phyloP scores from a whole-genome alignment of 2,888 invertebrate species.

The Meiosimyza decipiens region DNA sequence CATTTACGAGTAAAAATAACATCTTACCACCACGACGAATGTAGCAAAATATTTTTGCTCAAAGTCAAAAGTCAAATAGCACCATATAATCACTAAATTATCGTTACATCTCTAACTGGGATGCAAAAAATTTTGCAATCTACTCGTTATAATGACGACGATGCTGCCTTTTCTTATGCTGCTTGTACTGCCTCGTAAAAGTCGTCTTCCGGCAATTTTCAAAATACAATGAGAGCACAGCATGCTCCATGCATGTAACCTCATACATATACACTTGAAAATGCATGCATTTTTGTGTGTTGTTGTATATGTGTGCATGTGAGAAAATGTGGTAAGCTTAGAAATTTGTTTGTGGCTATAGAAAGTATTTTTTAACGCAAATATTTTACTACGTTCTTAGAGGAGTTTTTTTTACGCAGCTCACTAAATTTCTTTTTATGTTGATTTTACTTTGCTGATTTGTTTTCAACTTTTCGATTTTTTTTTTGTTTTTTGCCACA shows the following conservation, averaged over 20 bases:
- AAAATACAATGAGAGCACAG: background rate
- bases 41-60: too few species aligned
- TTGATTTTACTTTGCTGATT: too few species aligned
- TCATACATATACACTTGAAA: too few species aligned
- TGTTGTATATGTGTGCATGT: background rate
- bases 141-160: background rate
- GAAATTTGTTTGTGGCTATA: constrained; percentile 27
- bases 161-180: background rate
- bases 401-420: background rate
- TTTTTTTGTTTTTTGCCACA: background rate
- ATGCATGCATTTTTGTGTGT: too few species aligned
- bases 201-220: background rate
- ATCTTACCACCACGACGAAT: too few species aligned
- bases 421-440: too few species aligned
- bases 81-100: too few species aligned
- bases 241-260: background rate
- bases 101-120: too few species aligned
- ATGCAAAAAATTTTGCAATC: background rate
- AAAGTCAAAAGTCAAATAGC: too few species aligned
- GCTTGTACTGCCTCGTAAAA: background rate
- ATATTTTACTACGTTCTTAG: constrained; percentile 28
- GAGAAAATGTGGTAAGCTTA: constrained; percentile 18
- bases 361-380: background rate
- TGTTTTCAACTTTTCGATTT: background rate
- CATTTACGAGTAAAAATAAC: too few species aligned